Conservation (phyloP, 2,797 vertebrate species). For the Sphenopsis melanotis region DNA sequence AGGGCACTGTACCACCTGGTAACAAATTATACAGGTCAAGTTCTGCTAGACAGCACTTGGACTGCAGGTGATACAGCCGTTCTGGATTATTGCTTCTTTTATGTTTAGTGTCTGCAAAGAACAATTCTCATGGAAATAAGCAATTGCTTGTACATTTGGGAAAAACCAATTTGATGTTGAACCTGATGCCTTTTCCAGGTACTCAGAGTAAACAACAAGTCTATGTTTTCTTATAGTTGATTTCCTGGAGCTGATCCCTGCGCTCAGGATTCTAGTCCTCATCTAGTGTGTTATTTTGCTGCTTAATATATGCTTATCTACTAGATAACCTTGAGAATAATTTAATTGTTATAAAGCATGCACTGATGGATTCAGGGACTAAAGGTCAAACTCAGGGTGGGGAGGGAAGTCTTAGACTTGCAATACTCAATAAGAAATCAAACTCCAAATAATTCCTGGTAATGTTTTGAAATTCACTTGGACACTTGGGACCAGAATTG, state of each 20-base stretch:
- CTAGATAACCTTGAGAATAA: neutral
- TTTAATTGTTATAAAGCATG: neutral
- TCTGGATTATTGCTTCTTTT: neutral
- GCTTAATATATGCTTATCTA: neutral
- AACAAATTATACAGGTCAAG: neutral
- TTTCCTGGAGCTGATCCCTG: neutral
- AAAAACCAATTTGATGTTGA: neutral
- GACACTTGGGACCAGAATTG: conserved; percentile 24
- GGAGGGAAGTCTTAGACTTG: neutral
- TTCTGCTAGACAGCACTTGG: neutral
- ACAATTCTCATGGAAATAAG: neutral
- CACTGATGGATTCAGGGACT: neutral
- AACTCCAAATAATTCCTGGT: conserved; percentile 11
- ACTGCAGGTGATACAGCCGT: neutral
- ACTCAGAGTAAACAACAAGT: neutral
- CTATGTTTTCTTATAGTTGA: accelerated
- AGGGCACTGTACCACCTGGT: neutral
- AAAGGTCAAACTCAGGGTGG: neutral
- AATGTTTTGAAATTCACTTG: conserved; percentile 31
- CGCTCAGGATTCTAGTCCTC: neutral
- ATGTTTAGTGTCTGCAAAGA: conserved; percentile 5
- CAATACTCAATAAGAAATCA: conserved; percentile 4
- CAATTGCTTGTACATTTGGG: neutral
- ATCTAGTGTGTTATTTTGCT: neutral
- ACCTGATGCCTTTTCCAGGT: neutral